Evolutionary conservation across 2,113 vertebrate species (phyloP), one percentile per base, ranked within the genome.

Genomic region (Scopus umbretta): DNA sequence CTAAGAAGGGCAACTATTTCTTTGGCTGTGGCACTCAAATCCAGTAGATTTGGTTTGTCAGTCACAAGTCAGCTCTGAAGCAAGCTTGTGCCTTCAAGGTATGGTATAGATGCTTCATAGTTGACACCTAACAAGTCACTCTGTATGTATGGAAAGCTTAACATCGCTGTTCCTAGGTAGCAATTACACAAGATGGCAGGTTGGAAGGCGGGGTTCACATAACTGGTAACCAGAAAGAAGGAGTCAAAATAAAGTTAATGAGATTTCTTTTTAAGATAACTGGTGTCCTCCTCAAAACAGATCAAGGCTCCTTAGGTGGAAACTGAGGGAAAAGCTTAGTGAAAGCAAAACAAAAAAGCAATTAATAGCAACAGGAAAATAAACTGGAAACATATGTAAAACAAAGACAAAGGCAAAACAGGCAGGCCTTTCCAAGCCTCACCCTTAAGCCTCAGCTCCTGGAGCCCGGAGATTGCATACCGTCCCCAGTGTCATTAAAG

Each of bases 31-130:
- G 40, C 49, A 61, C 87, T 79, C 85, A 75, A 87, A 95, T 72
- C 53, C 73, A 56, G 67, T 55, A 59, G 65, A 68, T 92, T 94
- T 63, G 14, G 50, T 55, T 59, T 89, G 94, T 91, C 91, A 84
- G 78, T 87, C 66, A 56, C 75, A 80, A 96, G 70, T 94, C 86
- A 87, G 70, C 84, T 84, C 80, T 75, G 84, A 94, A 95, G 56
- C 73, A 82, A 94, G 74, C 62, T 68, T 65, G 78, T 91, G 93
- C 92, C 94, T 95, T 93, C 66, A 45, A 95, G 92, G 78, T 81
- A 91, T 53, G 62, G 56, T 80, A 16, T 26, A 56, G 84, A 66
- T 85, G 73, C 90, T 94, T 90, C 61, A 56, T 27, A 91, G 84
- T 0, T 96, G 78, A 68, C 74, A 82, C 43, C 49, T 87, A 2